A percentile compares a stretch with the other conserved stretches of the same genome.
Evolutionary conservation across 2,888 invertebrate species (phyloP).

Genomic region (Noctua comes): DNA sequence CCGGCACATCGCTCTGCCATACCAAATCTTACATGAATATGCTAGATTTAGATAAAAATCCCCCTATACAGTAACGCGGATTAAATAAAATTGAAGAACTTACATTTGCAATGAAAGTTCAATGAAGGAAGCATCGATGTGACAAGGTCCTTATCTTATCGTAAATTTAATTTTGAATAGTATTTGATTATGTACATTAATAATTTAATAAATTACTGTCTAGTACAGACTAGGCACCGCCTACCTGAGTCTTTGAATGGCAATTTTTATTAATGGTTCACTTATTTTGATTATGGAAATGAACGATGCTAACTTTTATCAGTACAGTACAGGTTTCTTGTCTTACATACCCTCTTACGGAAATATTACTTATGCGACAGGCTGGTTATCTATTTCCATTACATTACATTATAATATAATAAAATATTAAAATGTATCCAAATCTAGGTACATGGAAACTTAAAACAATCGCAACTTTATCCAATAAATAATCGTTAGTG

Average conservation of each 20-base stretch:
- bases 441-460: background rate
- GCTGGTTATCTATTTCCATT: background rate
- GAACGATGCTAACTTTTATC: background rate
- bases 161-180: slow-evolving; percentile 6
- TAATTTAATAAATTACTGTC: background rate
- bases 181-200: background rate
- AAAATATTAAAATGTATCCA: background rate
- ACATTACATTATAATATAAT: background rate
- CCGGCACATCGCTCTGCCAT: slow-evolving; percentile 83
- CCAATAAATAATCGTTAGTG: background rate
- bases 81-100: slow-evolving; percentile 74
- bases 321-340: background rate
- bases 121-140: slow-evolving; percentile 17
- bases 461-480: slow-evolving; percentile 1
- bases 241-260: background rate
- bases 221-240: background rate
- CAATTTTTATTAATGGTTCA: background rate
- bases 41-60: slow-evolving; percentile 84
- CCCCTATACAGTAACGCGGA: slow-evolving; percentile 65
- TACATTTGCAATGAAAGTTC: slow-evolving; percentile 73
- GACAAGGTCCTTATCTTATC: slow-evolving; percentile 9
- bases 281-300: slow-evolving; percentile 1
- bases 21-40: slow-evolving; percentile 88
- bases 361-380: background rate
- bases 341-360: background rate